Evolutionary conservation across 1,140 invertebrate species (phyloP).

Genomic region (Drosophila pseudoananassae): DNA sequence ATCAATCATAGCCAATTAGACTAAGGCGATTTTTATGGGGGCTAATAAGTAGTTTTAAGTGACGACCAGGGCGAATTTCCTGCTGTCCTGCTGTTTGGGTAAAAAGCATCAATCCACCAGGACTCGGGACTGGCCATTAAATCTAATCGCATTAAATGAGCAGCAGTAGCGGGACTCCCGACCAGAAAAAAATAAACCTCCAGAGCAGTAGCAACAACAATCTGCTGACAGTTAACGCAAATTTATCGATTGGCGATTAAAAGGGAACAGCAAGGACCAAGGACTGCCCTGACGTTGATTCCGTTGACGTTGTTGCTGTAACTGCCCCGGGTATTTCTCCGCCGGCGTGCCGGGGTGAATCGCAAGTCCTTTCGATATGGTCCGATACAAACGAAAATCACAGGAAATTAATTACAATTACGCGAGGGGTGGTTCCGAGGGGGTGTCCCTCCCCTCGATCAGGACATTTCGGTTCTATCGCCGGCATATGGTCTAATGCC

Average conservation of each 20-base stretch:
- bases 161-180: constrained; percentile 40
- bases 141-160: constrained; percentile 80
- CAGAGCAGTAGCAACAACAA: constrained; percentile 37
- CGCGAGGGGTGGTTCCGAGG: constrained; percentile 41
- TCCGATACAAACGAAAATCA: constrained; percentile 69
- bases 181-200: constrained; percentile 37
- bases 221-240: constrained; percentile 77
- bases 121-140: constrained; percentile 64
- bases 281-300: constrained; percentile 22
- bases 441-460: constrained; percentile 33
- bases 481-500: constrained; percentile 62
- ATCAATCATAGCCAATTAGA: constrained; percentile 79
- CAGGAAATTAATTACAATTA: constrained; percentile 82
- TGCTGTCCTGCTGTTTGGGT: constrained; percentile 57
- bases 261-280: constrained; percentile 53
- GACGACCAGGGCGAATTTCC: constrained; percentile 47
- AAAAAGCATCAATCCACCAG: constrained; percentile 43
- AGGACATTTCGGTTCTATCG: constrained; percentile 21
- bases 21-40: constrained; percentile 76
- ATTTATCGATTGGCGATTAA: constrained; percentile 82
- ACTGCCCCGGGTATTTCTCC: constrained; percentile 24
- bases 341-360: constrained; percentile 56
- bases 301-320: constrained; percentile 3
- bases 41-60: constrained; percentile 72
- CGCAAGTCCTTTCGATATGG: constrained; percentile 19